Evolutionary conservation across 2,113 vertebrate species (phyloP).

Genomic region (Microcebus tavaratra): DNA sequence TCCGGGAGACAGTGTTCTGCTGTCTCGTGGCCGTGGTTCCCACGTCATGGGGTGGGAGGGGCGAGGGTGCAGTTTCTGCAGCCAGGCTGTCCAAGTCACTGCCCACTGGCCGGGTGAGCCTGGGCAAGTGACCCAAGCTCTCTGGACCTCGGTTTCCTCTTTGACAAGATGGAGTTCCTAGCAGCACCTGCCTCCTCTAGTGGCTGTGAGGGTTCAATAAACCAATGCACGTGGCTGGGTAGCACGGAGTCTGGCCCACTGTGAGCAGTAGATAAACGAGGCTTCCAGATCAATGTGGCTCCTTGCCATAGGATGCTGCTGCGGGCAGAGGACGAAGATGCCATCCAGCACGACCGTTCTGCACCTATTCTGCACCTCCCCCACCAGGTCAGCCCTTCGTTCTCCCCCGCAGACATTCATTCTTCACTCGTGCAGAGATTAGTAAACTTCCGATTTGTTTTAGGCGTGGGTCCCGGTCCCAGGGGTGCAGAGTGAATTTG

Average conservation of each 20-base stretch:
- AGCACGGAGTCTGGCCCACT: background rate
- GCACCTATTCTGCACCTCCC: background rate
- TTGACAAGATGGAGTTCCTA: background rate
- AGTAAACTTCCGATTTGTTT: background rate
- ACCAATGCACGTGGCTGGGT: rapidly evolving
- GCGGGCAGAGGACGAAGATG: no score
- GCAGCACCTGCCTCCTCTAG: background rate
- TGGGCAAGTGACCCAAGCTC: background rate
- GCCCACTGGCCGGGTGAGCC: background rate
- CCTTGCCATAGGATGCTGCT: background rate
- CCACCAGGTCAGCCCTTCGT: background rate
- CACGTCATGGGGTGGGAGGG: no score
- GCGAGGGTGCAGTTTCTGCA: background rate
- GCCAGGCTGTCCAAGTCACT: background rate
- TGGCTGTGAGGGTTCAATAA: background rate
- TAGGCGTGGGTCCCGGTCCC: background rate
- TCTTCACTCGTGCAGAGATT: background rate
- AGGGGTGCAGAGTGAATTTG: background rate
- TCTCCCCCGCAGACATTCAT: background rate
- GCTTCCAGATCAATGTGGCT: background rate
- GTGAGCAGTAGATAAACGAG: background rate
- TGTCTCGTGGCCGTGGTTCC: background rate
- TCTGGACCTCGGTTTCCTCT: background rate
- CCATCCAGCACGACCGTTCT: background rate
- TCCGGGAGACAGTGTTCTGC: background rate